Evolutionary conservation across 1,140 invertebrate genomes (phyloP), one percentile per base, ranked within the genome.

Genomic region (Dendroctonus ponderosae): DNA sequence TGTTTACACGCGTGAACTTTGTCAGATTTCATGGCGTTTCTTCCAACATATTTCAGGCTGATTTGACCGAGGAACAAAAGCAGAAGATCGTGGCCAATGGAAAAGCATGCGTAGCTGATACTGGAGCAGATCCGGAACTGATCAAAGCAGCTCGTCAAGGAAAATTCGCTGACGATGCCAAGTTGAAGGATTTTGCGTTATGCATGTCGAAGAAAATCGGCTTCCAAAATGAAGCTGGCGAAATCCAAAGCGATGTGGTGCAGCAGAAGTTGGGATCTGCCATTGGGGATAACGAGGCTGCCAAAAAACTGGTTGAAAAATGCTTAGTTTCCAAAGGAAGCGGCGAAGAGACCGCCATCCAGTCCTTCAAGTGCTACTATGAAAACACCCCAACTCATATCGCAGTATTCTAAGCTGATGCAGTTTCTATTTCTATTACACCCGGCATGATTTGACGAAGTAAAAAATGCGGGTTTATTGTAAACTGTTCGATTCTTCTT

Each of bases 141-240:
- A 57, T 70, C 5, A 49, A 44, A n/a, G 59, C 67, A 44, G 69
- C 69, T 5, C 46, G 59, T 14, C 40, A 52, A 37, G 69, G 69
- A 38, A 46, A 41, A 6, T 77, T 81, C 39, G 62, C 57, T 8
- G 77, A 81, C 5, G 79, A 82, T 59, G 75, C 77, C 7, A 76
- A 71, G 8, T 66, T 82, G 5, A 82, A 81, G 54, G 75, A 78
- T 40, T 81, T 80, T 63, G 69, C 75, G 0, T 69, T 77, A 0
- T 82, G 81, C 49, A 79, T 82, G 72, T 79, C 81, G 64, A 71
- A 79, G 68, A 80, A 79, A 57, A 62, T 77, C n/a, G 79, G 77
- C 7, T 77, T 82, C 9, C 41, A 80, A 4, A 70, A 72, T 42
- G 61, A 72, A 4, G 76, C 80, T 58, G 79, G 75, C 6, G 77